Evolutionary conservation across 2,113 vertebrate genomes (phyloP), one percentile per base, ranked within the genome.

Genomic region (Brachirus orientalis): DNA sequence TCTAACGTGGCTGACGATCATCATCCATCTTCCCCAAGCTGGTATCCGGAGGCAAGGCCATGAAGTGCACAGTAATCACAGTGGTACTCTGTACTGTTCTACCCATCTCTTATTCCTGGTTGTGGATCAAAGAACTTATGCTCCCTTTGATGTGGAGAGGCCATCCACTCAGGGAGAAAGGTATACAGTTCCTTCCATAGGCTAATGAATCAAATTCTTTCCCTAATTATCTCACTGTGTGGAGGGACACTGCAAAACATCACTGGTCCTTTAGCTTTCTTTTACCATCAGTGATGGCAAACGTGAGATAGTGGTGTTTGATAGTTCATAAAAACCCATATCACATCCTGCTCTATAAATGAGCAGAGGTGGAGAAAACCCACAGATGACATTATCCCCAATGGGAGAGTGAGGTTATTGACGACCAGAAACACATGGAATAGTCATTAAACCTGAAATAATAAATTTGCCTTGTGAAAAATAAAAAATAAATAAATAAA

Each of bases 171-270:
- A 17, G 79, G 66, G 70, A 75, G 65, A 62, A 83, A 85, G 79
- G 69, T 77, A n/a, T n/a, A 47, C 47, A 43, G 62, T 69, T 79
- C 67, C 72, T 89, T 74, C 57, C 72, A 79, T 78, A 75, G 84
- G 65, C 83, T 87, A 86, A 91, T 91, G 83, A 91, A 91, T 87
- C 85, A 86, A 81, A 86, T 79, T 83, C 81, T 70, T 68, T 69
- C 53, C 52, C 79, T 90, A 88, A 90, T 92, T 90, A 92, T 86
- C 80, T 78, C 81, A 72, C 79, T 38, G 65, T 43, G 55, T 2
- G 37, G 62, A 35, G 20, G 47, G 72, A 67, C 79, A 84, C 72
- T 69, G 71, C 68, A 77, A 73, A 79, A 72, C 83, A 71, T 79
- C 45, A 37, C 46, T 57, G 56, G 60, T 87, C 64, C 35, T 84